phyloP scores from a whole-genome alignment of 2,113 vertebrate genomes.

The Propithecus coquereli region DNA sequence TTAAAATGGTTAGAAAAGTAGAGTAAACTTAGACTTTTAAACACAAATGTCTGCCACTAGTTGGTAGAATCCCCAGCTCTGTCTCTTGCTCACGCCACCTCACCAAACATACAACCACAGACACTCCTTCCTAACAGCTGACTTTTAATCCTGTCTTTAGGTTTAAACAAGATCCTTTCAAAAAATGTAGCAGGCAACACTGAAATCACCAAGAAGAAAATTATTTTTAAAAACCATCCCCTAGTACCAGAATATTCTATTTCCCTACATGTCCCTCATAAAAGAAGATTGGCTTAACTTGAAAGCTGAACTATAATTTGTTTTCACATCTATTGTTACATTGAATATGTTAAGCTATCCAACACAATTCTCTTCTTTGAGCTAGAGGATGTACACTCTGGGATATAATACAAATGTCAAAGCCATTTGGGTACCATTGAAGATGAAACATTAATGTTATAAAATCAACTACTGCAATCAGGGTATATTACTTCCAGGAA shows the following conservation, averaged over 20 bases:
- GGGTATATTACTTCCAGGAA: conserved; percentile 35
- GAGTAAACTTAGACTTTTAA: conserved; percentile 78
- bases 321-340: neutral
- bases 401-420: conserved; percentile 54
- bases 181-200: conserved; percentile 27
- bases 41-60: conserved; percentile 77
- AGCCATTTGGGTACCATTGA: conserved; percentile 8
- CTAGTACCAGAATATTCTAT: neutral
- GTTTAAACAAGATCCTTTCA: conserved; percentile 53
- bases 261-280: neutral
- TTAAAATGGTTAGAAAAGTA: conserved; percentile 80
- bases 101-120: conserved; percentile 75
- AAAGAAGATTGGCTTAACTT: neutral
- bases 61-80: conserved; percentile 79
- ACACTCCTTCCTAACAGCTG: conserved; percentile 82
- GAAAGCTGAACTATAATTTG: neutral
- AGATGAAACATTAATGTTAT: conserved; percentile 53
- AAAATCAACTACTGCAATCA: conserved; percentile 35
- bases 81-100: conserved; percentile 78
- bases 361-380: conserved; percentile 23
- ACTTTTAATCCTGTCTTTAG: conserved; percentile 83
- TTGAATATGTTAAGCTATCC: conserved; percentile 38
- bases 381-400: neutral
- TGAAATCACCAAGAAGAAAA: conserved; percentile 29
- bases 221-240: neutral